Percentiles rank a stretch among this genome's conserved stretches.
These are phyloP conservation scores for Cerceris rybyensis DNA, from an alignment of 2,888 invertebrate species.

Conservation along the genomic window DNA sequence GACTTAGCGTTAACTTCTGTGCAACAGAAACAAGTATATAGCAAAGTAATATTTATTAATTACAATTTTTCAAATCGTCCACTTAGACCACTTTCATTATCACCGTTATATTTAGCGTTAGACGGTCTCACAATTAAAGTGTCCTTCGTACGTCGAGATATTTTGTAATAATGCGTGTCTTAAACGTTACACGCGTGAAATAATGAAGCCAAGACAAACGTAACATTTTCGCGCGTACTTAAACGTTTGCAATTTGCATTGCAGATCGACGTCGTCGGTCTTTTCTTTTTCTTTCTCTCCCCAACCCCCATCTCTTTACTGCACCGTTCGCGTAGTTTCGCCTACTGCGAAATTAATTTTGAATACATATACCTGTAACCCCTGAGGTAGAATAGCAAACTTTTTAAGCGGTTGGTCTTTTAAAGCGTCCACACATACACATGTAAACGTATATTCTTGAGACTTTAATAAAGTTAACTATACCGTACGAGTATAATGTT, in stretches of 20 bases:
- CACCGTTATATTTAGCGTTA: background rate
- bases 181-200: background rate
- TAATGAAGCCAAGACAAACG: background rate
- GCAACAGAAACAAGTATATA: too few species aligned
- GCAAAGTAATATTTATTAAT: too few species aligned
- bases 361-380: background rate
- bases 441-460: conserved; percentile 53
- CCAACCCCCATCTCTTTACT: too few species aligned
- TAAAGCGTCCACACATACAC: conserved; percentile 26
- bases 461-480: conserved; percentile 55
- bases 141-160: conserved; percentile 37
- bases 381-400: conserved; percentile 4
- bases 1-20: too few species aligned
- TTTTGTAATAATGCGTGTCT: conserved; percentile 10
- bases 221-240: background rate
- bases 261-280: too few species aligned
- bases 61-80: too few species aligned
- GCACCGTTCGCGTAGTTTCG: background rate
- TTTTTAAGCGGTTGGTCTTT: conserved; percentile 25
- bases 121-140: conserved; percentile 28
- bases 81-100: too few species aligned
- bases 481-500: background rate
- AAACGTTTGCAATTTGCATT: background rate
- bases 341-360: background rate
- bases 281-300: too few species aligned